These are phyloP conservation scores for Odontomachus brunneus DNA, from an alignment of 1,140 invertebrate species.

Conservation along the genomic window DNA sequence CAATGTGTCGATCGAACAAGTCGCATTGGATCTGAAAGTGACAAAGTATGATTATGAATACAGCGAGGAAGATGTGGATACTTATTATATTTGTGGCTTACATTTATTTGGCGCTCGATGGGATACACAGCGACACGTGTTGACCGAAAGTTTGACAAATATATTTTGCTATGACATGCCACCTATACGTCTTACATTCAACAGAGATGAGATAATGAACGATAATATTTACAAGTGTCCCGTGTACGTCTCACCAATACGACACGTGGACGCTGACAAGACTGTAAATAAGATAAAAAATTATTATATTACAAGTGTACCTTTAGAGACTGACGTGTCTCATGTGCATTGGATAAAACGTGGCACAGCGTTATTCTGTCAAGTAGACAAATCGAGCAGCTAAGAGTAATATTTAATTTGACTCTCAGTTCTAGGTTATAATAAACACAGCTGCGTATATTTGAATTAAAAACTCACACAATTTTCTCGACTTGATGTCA, in stretches of 20 bases:
- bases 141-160: constrained; percentile 92
- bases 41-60: constrained; percentile 58
- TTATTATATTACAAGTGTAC: constrained; percentile 92
- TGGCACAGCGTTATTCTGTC: constrained; percentile 93
- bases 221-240: constrained; percentile 90
- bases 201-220: constrained; percentile 84
- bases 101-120: constrained; percentile 94
- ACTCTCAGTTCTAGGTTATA: neutral
- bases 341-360: constrained; percentile 93
- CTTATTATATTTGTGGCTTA: constrained; percentile 92
- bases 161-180: constrained; percentile 92
- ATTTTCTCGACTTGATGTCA: too few species aligned
- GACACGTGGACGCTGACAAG: constrained; percentile 87
- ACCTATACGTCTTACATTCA: constrained; percentile 88
- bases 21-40: constrained; percentile 87
- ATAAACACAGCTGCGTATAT: neutral
- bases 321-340: constrained; percentile 89
- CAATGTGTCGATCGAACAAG: constrained; percentile 87
- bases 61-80: constrained; percentile 83
- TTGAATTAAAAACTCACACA: constrained; percentile 1
- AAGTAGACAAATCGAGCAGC: constrained; percentile 78
- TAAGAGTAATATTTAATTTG: neutral
- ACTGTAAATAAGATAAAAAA: constrained; percentile 90
- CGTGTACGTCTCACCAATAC: constrained; percentile 92
- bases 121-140: constrained; percentile 86